A percentile compares a stretch with the other conserved stretches of the same genome.
Conservation (phyloP, 2,888 invertebrate genomes). For the Synergus umbraculus region DNA sequence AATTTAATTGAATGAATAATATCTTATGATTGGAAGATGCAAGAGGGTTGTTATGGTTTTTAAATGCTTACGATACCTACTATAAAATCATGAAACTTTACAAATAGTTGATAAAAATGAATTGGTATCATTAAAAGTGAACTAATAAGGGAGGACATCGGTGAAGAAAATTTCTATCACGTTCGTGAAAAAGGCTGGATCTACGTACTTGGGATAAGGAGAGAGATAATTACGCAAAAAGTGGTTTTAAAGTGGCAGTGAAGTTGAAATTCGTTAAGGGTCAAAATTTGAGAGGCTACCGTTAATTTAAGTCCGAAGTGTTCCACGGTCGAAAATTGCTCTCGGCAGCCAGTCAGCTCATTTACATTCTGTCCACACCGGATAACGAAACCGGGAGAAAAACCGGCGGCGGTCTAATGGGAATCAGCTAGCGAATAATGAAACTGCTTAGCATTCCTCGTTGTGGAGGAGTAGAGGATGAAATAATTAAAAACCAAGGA, state of each 20-base stretch:
- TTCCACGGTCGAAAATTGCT: slow-evolving; percentile 63
- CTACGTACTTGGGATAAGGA: background rate
- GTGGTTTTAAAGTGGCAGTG: slow-evolving; percentile 27
- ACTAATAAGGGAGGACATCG: background rate
- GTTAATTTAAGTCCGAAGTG: slow-evolving; percentile 58
- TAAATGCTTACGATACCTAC: too few relatives aligned
- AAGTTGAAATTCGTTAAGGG: slow-evolving; percentile 41
- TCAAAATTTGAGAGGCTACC: slow-evolving; percentile 55
- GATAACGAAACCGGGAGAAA: slow-evolving; percentile 75
- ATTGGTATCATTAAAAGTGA: background rate
- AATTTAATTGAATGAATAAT: too few relatives aligned
- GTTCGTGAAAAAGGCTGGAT: background rate
- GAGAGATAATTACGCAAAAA: slow-evolving; percentile 8
- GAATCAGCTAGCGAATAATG: slow-evolving; percentile 75
- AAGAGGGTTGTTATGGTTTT: too few relatives aligned
- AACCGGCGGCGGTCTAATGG: slow-evolving; percentile 74
- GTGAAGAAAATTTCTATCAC: background rate
- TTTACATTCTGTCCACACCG: slow-evolving; percentile 74
- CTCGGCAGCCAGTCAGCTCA: slow-evolving; percentile 65
- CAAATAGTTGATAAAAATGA: background rate
- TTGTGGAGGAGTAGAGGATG: slow-evolving; percentile 66
- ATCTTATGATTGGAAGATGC: too few relatives aligned
- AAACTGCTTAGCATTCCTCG: slow-evolving; percentile 76
- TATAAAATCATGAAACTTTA: too few relatives aligned
- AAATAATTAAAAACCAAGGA: slow-evolving; percentile 72